phyloP scores from a whole-genome alignment of 2,113 vertebrate genomes.

The Oryzias curvinotus region DNA sequence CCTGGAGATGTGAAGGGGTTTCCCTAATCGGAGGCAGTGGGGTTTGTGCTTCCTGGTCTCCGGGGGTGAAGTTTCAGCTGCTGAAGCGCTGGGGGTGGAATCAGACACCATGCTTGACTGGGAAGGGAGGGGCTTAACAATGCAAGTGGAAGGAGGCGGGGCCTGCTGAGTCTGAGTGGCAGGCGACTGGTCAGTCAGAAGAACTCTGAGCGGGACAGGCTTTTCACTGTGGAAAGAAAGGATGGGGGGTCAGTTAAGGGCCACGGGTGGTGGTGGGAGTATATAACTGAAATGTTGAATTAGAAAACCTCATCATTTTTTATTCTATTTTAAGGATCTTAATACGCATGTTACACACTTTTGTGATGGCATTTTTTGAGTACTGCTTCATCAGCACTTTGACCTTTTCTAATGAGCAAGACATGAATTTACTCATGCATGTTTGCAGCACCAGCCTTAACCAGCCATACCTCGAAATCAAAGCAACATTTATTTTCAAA shows the following conservation, averaged over 20 bases:
- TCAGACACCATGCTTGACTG: slow-evolving; percentile 37
- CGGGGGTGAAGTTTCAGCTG: slow-evolving; percentile 11
- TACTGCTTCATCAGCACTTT: no score
- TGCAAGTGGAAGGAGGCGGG: slow-evolving; percentile 77
- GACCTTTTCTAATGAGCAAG: no score
- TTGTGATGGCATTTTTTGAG: no score
- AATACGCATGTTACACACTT: no score
- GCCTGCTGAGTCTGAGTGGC: slow-evolving; percentile 59
- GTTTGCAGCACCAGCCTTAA: no score
- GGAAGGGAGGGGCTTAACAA: slow-evolving; percentile 77
- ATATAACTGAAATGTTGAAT: no score
- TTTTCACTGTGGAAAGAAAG: slow-evolving; percentile 82
- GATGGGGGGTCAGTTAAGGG: background rate
- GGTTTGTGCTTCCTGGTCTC: slow-evolving; percentile 14
- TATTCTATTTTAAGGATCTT: no score
- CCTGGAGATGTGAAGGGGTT: slow-evolving; percentile 18
- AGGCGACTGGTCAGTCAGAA: slow-evolving; percentile 86
- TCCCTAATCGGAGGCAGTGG: slow-evolving; percentile 19
- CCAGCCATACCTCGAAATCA: no score
- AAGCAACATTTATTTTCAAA: no score
- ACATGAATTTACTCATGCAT: no score
- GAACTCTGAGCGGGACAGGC: slow-evolving; percentile 91
- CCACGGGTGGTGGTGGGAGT: no score
- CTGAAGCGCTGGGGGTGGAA: background rate
- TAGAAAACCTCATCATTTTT: no score